phyloP scores from a whole-genome alignment of 2,797 vertebrate genomes.

The Scleropages formosus region DNA sequence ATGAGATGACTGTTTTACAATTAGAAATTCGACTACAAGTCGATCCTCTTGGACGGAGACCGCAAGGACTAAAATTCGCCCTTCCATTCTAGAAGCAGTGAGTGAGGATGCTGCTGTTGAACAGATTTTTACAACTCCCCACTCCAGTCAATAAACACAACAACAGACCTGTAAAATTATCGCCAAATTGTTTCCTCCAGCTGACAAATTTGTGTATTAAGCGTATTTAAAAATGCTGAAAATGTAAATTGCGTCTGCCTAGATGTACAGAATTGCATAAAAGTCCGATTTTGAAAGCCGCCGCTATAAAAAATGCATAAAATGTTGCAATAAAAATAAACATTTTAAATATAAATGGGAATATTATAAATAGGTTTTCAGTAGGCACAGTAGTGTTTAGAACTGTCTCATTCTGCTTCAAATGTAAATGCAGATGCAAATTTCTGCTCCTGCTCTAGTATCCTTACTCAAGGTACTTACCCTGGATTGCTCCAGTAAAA shows the following conservation, averaged over 20 bases:
- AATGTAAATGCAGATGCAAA: neutral
- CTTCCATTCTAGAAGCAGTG: neutral
- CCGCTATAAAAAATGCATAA: neutral
- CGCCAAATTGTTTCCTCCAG: slow-evolving; percentile 3
- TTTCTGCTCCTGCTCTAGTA: neutral
- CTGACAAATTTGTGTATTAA: neutral
- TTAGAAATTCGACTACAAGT: slow-evolving; percentile 10
- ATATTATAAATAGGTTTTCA: too few relatives aligned
- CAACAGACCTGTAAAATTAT: neutral
- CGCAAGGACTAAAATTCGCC: neutral
- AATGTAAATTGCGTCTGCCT: neutral
- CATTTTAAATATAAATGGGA: neutral
- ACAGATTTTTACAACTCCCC: slow-evolving; percentile 17
- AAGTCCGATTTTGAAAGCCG: too few relatives aligned
- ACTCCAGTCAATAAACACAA: slow-evolving; percentile 22
- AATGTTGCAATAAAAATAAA: neutral
- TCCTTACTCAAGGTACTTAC: too few relatives aligned
- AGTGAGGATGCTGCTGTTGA: slow-evolving; percentile 6
- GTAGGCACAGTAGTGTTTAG: too few relatives aligned
- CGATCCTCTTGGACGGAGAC: neutral
- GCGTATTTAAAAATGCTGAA: neutral
- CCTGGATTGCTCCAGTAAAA: too few relatives aligned
- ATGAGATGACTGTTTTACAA: slow-evolving; percentile 41
- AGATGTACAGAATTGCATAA: neutral
- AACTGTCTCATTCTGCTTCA: neutral